phyloP scores from a whole-genome alignment of 2,113 vertebrate species.

The Mellivora capensis region DNA sequence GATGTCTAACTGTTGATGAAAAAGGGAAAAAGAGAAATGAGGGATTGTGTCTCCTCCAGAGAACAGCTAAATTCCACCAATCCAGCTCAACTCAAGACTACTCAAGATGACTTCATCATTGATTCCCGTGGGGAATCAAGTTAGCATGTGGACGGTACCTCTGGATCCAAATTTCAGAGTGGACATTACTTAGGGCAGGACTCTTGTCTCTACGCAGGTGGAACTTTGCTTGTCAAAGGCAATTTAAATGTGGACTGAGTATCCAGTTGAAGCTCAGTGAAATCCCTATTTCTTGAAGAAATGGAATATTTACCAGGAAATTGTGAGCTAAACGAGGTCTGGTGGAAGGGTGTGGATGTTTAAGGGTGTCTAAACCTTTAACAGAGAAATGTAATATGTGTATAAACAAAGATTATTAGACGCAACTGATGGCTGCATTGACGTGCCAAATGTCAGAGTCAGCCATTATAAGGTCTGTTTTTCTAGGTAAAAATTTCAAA shows the following conservation, averaged over 20 bases:
- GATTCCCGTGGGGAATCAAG: constrained; percentile 49
- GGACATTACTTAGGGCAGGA: constrained; percentile 71
- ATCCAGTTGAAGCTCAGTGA: constrained; percentile 65
- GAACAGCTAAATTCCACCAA: constrained; percentile 58
- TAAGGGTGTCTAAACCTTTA: constrained; percentile 9
- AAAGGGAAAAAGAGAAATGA: constrained; percentile 33
- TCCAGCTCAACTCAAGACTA: constrained; percentile 12
- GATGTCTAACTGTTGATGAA: constrained; percentile 60
- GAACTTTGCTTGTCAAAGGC: constrained; percentile 66
- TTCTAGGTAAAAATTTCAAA: constrained; percentile 32
- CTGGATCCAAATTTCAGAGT: constrained; percentile 54
- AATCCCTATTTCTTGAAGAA: constrained; percentile 46
- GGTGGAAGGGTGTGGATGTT: neutral
- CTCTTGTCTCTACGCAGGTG: constrained; percentile 74
- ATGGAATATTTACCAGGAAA: constrained; percentile 32
- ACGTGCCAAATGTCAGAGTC: neutral
- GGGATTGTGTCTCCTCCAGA: constrained; percentile 33
- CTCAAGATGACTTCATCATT: constrained; percentile 50
- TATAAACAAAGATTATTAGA: neutral
- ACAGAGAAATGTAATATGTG: constrained; percentile 31
- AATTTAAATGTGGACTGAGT: constrained; percentile 66
- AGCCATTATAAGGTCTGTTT: neutral
- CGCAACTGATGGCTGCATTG: neutral
- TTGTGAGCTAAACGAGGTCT: constrained; percentile 8
- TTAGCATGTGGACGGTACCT: constrained; percentile 55